Base-by-base conservation (phyloP, 2,888 invertebrate species). In the Minunthozetes semirufus region DNA sequence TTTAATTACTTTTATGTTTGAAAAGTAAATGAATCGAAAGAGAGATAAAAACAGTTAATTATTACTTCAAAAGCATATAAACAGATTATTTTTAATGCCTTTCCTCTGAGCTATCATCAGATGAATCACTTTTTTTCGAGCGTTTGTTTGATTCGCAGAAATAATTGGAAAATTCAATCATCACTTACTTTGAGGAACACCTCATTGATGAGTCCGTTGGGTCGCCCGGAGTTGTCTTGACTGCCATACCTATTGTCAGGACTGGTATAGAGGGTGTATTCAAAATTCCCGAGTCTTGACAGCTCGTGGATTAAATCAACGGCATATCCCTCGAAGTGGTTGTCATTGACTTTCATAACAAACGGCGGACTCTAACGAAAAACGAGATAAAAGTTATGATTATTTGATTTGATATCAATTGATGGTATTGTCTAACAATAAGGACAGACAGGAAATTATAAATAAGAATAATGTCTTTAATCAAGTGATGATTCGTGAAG, bases 261-360 rank as follows among this genome's bases (percentile, higher is more conserved):
- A 3, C 93, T 93, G 76, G 92, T 86, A 77, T 76, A 77, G 53
- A 79, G 76, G 19, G 75, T 75, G 74, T 78, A 79, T 53, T 77
- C 75, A 73, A 79, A 79, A 19, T 77, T 76, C 56, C 77, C 68
- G 81, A 88, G 88, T 80, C 88, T 89, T 0, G 93, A 86, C 77
- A 95, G 88, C 77, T 91, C 85, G 80, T 93, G 90, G 2, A 92
- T 90, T 50, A 96, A 85, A 82, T 96, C 96, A 81, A 94, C 93
- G 84, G 93, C 94, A 82, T 93, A 96, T 72, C 96, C 96, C 81
- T 92, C 90, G 81, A 89, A 91, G 68, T 88, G 87, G 78, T 92
- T 90, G 81, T 92, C 91, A 72, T 89, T 91, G 13, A 9, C 25
- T 42, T 42, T 33, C 66, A 38, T 66, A 11, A 72, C 74, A 42